Evolutionary conservation across 2,797 vertebrate species (phyloP), one percentile per base, ranked within the genome.

Genomic region (Alcedo quadribrachys): DNA sequence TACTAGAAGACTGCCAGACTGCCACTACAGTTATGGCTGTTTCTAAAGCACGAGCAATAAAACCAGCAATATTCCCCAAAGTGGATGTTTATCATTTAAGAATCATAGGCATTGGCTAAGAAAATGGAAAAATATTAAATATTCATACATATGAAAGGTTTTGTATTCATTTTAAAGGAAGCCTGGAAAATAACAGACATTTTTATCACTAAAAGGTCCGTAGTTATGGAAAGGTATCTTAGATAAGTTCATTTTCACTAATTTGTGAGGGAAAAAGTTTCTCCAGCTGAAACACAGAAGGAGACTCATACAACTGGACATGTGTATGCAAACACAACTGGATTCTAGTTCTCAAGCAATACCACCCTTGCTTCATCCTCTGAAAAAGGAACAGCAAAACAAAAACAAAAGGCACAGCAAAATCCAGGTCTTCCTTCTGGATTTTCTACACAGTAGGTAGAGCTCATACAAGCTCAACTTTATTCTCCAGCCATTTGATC

Each of bases 121-220:
- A 91, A 93, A 66, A 63, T 79, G 33, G 6, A 63, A 66, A 83
- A 77, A 16, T 17, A 77, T 93, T 77, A 92, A 95, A 89, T 91
- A 90, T 90, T 93, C 57, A 94, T 80, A 76, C 77, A 73, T 63
- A 88, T 9, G 14, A 70, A 66, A 85, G 48, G 22, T 33, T 95
- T 95, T 78, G 61, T 46, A 60, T 28, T 11, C 22, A 58, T 91
- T 84, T 94, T 68, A 90, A 81, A 90, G 37, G 57, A 58, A 84
- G 45, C 4, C 24, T 92, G 48, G 20, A 83, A 76, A 94, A 87
- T 1, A 9, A 19, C 27, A 85, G 57, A n/a, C 3, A 11, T 48
- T 74, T 89, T 73, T 70, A 67, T 81, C 65, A 84, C 65, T 53
- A 80, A 91, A 77, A 2, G 3, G 8, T 33, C 24, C 20, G 45